Evolutionary conservation across 2,113 vertebrate species (phyloP).

Genomic region (Ovibos moschatus): DNA sequence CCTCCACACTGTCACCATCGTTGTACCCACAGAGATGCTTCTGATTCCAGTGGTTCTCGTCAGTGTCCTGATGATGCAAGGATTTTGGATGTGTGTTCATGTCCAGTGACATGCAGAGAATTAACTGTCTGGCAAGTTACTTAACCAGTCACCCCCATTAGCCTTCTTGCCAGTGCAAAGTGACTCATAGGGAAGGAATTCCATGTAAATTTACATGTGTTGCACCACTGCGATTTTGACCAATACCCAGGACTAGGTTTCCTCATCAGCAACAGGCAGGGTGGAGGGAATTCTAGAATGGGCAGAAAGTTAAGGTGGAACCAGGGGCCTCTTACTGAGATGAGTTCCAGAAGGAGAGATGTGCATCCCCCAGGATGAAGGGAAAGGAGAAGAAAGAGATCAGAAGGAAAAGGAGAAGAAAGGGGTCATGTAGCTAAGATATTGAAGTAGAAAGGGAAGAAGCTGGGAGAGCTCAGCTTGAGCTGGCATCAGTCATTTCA

Average conservation of each 20-base stretch:
- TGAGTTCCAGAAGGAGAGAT: background rate
- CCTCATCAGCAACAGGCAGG: accelerated
- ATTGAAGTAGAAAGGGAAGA: background rate
- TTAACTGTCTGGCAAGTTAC: accelerated
- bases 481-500: background rate
- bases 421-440: background rate
- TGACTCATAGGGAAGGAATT: background rate
- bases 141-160: background rate
- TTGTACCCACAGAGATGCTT: background rate
- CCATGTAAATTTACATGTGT: background rate
- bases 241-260: no score
- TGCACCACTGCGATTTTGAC: accelerated
- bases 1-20: accelerated
- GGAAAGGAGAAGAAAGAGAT: no score
- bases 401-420: background rate
- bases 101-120: accelerated
- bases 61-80: accelerated
- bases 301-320: background rate
- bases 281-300: background rate
- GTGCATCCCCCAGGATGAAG: background rate
- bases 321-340: no score
- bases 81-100: accelerated
- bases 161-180: background rate
- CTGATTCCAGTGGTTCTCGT: accelerated
- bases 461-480: background rate